Base-by-base conservation (phyloP, 1,140 invertebrate species). In the Lutraria rhynchaena region DNA sequence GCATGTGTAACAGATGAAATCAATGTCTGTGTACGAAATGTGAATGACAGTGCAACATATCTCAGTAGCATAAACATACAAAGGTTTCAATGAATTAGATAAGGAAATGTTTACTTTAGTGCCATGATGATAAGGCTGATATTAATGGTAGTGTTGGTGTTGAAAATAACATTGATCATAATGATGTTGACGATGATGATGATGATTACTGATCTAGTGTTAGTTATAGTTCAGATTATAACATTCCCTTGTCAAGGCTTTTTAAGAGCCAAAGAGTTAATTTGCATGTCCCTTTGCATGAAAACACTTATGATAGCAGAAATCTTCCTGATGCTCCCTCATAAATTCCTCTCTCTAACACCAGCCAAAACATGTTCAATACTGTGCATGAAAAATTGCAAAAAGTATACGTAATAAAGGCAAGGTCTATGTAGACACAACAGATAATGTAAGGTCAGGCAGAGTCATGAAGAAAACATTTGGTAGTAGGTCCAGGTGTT, bases 341-440 rank as follows among this genome's bases (percentile, higher is more conserved):
- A 11, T 4, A 9, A 9, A 55, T 9, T 55, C 51, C 7, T n/a
- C 5, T 9, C 51, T 7, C n/a, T 11, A n/a, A 55, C n/a, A n/a
- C n/a, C n/a, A n/a, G n/a, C 19, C 7, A 55, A 55, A 4, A 24
- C 5, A 53, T 24, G 5, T 29, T 15, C 17, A 17, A 7, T 49
- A 46, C n/a, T 69, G 65, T 37, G 51, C 46, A 29, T 27, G 65
- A 69, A 69, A 69, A 29, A 35, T 69, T 24, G 65, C 65, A 15
- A 69, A 69, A 51, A 7, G 3, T 13, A 15, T n/a, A n/a, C 9
- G 65, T 7, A 69, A 69, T 69, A 24, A 2, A 49, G 65, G 65
- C 11, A 46, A 69, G 5, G 51, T 37, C 41, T 69, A 69, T 37
- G 19, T 49, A 17, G 11, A 3, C 24, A 13, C 19, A 7, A 51